Evolutionary conservation across 2,797 vertebrate genomes (phyloP).

Genomic region (Myotis findleyi): DNA sequence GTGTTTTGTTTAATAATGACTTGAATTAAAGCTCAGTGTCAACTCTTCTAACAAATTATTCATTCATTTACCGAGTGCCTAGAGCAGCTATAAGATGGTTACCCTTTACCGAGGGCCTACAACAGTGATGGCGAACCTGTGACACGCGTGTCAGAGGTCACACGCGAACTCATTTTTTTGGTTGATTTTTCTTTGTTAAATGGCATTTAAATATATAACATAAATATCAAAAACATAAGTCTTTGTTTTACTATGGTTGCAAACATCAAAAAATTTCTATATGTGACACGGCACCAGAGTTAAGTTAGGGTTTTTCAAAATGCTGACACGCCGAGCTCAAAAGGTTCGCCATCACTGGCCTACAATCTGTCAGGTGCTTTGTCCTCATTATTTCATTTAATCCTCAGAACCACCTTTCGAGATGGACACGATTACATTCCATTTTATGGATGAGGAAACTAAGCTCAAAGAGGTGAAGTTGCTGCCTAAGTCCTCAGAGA

Average conservation of each 20-base stretch:
- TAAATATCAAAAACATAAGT: no score
- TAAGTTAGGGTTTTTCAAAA: no score
- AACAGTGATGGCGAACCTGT: no score
- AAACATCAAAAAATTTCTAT: no score
- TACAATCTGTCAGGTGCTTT: background rate
- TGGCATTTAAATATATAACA: no score
- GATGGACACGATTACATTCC: background rate
- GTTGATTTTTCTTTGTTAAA: no score
- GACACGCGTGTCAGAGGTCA: no score
- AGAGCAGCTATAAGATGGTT: background rate
- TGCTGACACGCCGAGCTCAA: no score
- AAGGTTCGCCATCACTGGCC: no score
- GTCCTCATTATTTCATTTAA: background rate
- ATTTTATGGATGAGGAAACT: background rate
- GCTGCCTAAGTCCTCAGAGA: background rate
- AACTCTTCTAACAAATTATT: background rate
- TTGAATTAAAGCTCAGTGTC: constrained; percentile 9
- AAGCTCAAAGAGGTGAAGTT: background rate
- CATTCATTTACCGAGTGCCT: background rate
- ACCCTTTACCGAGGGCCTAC: background rate
- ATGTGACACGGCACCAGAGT: no score
- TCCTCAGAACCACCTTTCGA: background rate
- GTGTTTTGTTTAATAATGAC: background rate
- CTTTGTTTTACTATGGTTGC: no score
- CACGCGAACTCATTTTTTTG: no score